Percentiles rank a stretch among this genome's conserved stretches.
phyloP scores from a whole-genome alignment of 1,140 invertebrate species.

The Halesus radiatus region DNA sequence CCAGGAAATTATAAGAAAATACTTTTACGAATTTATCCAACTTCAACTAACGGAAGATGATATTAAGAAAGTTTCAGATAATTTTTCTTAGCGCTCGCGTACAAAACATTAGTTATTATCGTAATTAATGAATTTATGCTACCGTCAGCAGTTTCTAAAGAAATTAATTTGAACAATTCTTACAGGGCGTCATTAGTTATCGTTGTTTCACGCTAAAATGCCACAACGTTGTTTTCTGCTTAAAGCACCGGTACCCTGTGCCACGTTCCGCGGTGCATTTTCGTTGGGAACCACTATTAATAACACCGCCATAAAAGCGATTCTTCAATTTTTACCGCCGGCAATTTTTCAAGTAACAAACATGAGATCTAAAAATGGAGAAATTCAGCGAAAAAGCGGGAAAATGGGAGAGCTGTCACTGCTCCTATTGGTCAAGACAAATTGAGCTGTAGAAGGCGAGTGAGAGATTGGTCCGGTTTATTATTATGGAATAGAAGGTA shows the following conservation, averaged over 20 bases:
- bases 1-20: no score
- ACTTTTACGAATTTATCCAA: no score
- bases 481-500: constrained; percentile 35
- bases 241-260: neutral
- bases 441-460: constrained; percentile 33
- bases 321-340: constrained; percentile 38
- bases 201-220: neutral
- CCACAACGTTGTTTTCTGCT: neutral
- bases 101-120: no score
- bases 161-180: no score
- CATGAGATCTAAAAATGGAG: constrained; percentile 36
- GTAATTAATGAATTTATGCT: no score
- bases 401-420: constrained; percentile 46
- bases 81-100: no score
- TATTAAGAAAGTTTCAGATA: no score
- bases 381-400: constrained; percentile 28
- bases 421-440: constrained; percentile 46
- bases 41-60: no score
- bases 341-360: constrained; percentile 37
- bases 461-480: constrained; percentile 35
- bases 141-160: no score
- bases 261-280: neutral
- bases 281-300: neutral
- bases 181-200: no score
- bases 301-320: constrained; percentile 11